These are phyloP conservation scores for Lymantria monacha DNA, from an alignment of 2,888 invertebrate species.

Conservation along the genomic window DNA sequence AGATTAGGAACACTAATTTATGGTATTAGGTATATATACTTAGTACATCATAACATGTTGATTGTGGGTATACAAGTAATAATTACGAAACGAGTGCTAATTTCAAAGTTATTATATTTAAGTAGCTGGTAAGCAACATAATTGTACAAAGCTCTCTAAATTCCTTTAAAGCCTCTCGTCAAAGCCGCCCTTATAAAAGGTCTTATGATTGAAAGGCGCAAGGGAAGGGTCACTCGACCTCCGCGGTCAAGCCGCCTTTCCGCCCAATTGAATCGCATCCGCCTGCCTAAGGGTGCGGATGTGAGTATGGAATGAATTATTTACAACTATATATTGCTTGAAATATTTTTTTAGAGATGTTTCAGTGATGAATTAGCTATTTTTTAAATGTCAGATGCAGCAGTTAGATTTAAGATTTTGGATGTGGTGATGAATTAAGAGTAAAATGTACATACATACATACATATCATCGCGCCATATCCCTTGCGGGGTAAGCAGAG, in stretches of 20 bases:
- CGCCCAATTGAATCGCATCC: conserved; percentile 65
- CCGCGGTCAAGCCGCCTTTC: conserved; percentile 69
- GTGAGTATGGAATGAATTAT: conserved; percentile 36
- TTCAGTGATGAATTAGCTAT: conserved; percentile 28
- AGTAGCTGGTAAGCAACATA: conserved; percentile 15
- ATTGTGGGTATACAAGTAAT: not conserved
- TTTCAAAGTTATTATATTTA: not conserved
- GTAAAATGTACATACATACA: too few species aligned
- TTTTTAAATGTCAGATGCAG: not conserved
- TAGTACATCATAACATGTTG: not conserved
- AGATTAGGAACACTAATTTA: too few species aligned
- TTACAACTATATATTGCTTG: conserved; percentile 21
- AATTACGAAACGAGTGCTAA: conserved; percentile 5
- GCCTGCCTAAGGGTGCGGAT: conserved; percentile 28
- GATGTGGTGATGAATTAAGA: too few species aligned
- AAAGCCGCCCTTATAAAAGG: conserved; percentile 51
- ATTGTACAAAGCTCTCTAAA: conserved; percentile 33
- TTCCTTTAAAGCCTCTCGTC: conserved; percentile 42
- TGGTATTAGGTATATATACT: too few species aligned
- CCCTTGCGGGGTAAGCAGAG: too few species aligned
- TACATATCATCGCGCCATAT: too few species aligned
- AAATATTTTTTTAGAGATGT: conserved; percentile 19
- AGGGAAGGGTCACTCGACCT: conserved; percentile 73
- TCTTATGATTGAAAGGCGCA: conserved; percentile 59
- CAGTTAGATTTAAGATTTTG: too few species aligned